Conservation (phyloP, 1,140 invertebrate genomes). For the Mizuhopecten yessoensis region DNA sequence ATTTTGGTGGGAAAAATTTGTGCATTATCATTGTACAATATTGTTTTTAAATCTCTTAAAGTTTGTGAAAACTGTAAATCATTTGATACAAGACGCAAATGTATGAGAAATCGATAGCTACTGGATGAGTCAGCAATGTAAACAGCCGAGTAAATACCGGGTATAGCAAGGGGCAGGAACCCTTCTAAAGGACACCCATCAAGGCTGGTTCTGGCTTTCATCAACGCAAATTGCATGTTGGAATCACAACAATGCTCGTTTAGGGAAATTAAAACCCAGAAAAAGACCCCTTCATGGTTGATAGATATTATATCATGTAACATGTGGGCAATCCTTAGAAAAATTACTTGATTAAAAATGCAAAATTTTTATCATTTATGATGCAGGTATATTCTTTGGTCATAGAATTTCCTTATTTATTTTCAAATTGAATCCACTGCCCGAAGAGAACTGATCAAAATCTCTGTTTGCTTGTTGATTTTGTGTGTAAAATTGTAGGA, state of each 20-base stretch:
- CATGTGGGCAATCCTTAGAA: not conserved
- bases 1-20: not conserved
- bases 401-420: not conserved
- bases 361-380: not conserved
- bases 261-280: not conserved
- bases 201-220: not conserved
- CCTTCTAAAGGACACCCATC: not conserved
- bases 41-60: constrained; percentile 17
- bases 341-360: not conserved
- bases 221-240: not conserved
- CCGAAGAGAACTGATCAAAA: not conserved
- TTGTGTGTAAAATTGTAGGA: no score
- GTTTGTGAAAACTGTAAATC: not conserved
- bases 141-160: constrained; percentile 1
- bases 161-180: not conserved
- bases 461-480: not conserved
- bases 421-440: not conserved
- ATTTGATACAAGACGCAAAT: not conserved
- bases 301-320: not conserved
- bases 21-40: constrained; percentile 29
- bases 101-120: not conserved
- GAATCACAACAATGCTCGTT: not conserved
- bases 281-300: not conserved
- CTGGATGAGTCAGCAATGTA: not conserved
- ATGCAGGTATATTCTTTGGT: not conserved